These are phyloP conservation scores for Adelphocoris suturalis DNA, from an alignment of 2,888 invertebrate species.

Conservation along the genomic window DNA sequence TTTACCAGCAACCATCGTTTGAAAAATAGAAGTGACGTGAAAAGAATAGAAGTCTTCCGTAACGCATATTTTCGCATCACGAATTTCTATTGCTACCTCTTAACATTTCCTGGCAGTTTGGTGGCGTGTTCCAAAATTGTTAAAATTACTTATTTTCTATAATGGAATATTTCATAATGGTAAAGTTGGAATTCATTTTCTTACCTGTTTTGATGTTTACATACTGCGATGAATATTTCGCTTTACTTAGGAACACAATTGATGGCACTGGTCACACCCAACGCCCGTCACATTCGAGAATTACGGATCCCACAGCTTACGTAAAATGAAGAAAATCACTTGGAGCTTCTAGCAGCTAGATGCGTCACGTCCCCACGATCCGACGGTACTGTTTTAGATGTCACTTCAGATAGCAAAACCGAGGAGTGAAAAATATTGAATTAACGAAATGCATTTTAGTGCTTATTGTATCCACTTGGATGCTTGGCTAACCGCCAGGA, in stretches of 20 bases:
- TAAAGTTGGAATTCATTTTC: too few relatives aligned
- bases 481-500: constrained; percentile 71
- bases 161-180: too few relatives aligned
- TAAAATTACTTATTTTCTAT: too few relatives aligned
- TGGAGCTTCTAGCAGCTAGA: background rate
- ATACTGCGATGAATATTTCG: background rate
- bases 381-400: constrained; percentile 28
- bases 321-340: background rate
- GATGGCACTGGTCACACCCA: too few relatives aligned
- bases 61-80: too few relatives aligned
- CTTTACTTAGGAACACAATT: background rate
- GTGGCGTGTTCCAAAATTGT: too few relatives aligned
- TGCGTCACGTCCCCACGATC: background rate
- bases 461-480: constrained; percentile 68
- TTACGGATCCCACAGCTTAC: background rate
- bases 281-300: background rate
- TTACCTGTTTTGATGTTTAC: background rate
- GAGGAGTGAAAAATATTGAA: constrained; percentile 54
- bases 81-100: too few relatives aligned
- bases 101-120: too few relatives aligned
- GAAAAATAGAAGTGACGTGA: too few relatives aligned
- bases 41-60: too few relatives aligned
- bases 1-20: too few relatives aligned
- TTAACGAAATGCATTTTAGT: constrained; percentile 53
- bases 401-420: background rate